These are phyloP conservation scores for Aphelenchoides bicaudatus DNA, from an alignment of 2,888 invertebrate genomes.

Conservation along the genomic window DNA sequence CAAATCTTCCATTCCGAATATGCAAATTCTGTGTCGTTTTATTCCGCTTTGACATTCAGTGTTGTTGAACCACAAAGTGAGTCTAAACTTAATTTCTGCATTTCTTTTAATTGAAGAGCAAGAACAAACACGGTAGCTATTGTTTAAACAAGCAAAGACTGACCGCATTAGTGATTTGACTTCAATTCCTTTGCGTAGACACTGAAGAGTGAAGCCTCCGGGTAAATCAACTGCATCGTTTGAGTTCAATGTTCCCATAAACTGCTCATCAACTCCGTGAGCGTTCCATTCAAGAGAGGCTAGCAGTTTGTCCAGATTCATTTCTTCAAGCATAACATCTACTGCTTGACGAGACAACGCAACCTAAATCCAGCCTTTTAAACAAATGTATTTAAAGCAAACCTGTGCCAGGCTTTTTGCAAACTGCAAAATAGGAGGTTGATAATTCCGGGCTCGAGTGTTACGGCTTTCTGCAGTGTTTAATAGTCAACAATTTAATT, in stretches of 20 bases:
- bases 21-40: conserved; percentile 19
- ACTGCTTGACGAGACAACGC: conserved; percentile 27
- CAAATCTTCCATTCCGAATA: conserved; percentile 21
- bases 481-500: background rate
- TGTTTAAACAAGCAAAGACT: too few species aligned
- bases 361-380: conserved; percentile 13
- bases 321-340: conserved; percentile 27
- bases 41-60: conserved; percentile 1
- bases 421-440: conserved; percentile 18
- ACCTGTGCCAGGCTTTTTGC: conserved; percentile 26
- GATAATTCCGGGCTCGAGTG: conserved; percentile 3
- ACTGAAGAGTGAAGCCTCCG: conserved; percentile 25
- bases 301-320: conserved; percentile 22
- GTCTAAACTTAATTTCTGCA: too few species aligned
- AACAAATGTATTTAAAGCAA: too few species aligned
- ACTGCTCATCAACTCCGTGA: conserved; percentile 23
- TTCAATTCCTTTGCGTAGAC: conserved; percentile 1
- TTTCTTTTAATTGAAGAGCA: too few species aligned
- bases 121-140: too few species aligned
- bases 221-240: conserved; percentile 24
- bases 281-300: conserved; percentile 16
- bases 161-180: background rate
- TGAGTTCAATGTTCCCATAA: conserved; percentile 25
- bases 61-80: background rate
- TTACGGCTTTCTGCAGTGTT: conserved; percentile 18